phyloP scores from a whole-genome alignment of 2,888 invertebrate genomes.

The Hemistola chrysoprasaria region DNA sequence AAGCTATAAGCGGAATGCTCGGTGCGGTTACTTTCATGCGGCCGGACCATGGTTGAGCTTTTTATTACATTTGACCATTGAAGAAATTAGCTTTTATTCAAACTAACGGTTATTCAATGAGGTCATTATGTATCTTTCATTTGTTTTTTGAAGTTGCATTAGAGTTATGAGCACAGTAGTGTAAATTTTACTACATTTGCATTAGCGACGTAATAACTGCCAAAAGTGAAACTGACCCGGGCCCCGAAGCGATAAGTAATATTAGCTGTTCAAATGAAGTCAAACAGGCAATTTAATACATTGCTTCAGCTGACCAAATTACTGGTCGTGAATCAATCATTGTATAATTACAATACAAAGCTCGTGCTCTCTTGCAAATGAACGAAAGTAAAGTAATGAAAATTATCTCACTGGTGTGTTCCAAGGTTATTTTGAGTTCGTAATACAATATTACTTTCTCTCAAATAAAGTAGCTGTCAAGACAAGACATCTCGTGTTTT shows the following conservation, averaged over 20 bases:
- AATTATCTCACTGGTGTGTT: constrained; percentile 11
- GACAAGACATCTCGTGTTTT: constrained; percentile 36
- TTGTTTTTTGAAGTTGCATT: constrained; percentile 5
- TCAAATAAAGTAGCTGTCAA: constrained; percentile 39
- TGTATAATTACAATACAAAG: constrained; percentile 3
- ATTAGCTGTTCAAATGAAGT: constrained; percentile 25
- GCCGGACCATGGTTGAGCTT: constrained; percentile 40
- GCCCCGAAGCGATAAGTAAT: constrained; percentile 18
- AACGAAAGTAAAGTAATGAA: constrained; percentile 9
- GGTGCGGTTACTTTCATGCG: constrained; percentile 59
- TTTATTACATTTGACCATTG: constrained; percentile 37
- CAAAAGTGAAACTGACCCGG: constrained; percentile 29
- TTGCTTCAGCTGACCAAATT: constrained; percentile 6
- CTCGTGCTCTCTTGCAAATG: constrained; percentile 1
- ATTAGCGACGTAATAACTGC: constrained; percentile 19
- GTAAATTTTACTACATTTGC: background rate
- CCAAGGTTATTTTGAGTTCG: constrained; percentile 31
- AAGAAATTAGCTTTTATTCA: constrained; percentile 40
- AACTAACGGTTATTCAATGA: constrained; percentile 27
- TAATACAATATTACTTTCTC: constrained; percentile 41
- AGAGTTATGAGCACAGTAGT: background rate
- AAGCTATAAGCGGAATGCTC: constrained; percentile 51
- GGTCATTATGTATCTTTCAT: background rate
- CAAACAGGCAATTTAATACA: constrained; percentile 12
- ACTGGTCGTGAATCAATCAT: constrained; percentile 12